Percentiles rank a stretch among this genome's conserved stretches.
phyloP scores from a whole-genome alignment of 1,140 invertebrate genomes.

The Phenacoccus solenopsis region DNA sequence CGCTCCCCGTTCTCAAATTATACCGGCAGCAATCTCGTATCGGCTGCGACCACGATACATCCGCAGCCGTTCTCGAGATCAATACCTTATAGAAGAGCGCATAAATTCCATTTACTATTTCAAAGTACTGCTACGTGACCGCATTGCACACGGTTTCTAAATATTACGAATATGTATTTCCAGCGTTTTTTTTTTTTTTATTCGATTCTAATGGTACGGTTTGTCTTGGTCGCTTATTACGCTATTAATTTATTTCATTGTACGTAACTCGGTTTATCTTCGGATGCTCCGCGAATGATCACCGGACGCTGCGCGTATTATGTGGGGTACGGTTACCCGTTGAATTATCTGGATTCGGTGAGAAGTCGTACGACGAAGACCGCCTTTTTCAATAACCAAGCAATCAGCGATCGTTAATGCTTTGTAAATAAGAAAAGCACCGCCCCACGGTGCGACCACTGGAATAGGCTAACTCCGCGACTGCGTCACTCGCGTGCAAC shows the following conservation, averaged over 20 bases:
- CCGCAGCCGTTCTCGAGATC: no score
- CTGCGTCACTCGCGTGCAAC: background rate
- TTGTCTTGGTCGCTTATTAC: background rate
- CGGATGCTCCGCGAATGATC: background rate
- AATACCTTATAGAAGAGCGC: no score
- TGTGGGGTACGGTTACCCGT: background rate
- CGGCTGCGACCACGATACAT: background rate
- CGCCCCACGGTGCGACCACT: background rate
- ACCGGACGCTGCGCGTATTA: background rate
- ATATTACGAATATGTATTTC: background rate
- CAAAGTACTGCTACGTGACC: constrained; percentile 1
- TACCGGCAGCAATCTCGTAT: no score
- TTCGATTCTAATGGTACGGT: background rate
- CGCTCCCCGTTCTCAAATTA: background rate
- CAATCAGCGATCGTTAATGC: background rate
- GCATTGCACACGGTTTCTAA: background rate
- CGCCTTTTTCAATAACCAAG: background rate
- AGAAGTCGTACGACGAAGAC: background rate
- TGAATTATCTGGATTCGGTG: background rate
- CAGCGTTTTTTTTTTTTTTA: background rate
- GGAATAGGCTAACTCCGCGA: background rate
- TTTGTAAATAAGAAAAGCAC: background rate
- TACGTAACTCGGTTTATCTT: constrained; percentile 1
- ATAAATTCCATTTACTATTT: background rate
- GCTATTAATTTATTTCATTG: background rate